Percentiles rank a stretch among this genome's conserved stretches.
phyloP scores from a whole-genome alignment of 2,113 vertebrate species.

The Sakesphorus luctuosus region DNA sequence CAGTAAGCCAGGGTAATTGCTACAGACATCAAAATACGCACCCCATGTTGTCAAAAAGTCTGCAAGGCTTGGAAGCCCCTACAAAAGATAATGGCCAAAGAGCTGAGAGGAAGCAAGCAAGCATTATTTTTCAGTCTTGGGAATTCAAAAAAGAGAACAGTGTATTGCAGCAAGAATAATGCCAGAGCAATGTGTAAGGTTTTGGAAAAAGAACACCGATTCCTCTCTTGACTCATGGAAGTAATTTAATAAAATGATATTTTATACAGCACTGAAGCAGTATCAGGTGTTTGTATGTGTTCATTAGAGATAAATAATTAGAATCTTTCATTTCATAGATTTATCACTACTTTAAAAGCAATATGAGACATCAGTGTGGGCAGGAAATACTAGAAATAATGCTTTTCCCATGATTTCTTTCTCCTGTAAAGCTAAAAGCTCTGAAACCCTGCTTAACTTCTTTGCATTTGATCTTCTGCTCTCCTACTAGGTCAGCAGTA shows the following conservation, averaged over 20 bases:
- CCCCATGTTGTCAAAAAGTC: background rate
- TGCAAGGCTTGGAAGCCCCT: background rate
- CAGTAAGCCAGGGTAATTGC: background rate
- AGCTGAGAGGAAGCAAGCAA: background rate
- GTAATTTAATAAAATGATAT: background rate
- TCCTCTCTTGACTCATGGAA: background rate
- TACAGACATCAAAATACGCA: background rate
- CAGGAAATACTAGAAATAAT: background rate
- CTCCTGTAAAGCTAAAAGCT: background rate
- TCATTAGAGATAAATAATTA: background rate
- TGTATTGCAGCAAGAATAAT: background rate
- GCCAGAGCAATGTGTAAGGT: background rate
- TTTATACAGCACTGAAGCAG: background rate
- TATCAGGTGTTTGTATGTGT: background rate
- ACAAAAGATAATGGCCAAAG: background rate
- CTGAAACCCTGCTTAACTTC: background rate
- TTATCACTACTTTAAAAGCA: background rate
- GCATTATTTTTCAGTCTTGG: background rate
- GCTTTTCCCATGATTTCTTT: background rate
- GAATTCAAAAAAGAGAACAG: background rate
- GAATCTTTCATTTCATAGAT: background rate
- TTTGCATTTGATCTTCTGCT: background rate
- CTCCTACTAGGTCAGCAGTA: rapidly evolving
- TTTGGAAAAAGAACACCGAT: background rate
- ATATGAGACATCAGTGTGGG: background rate